A percentile compares a stretch with the other conserved stretches of the same genome.
These are phyloP conservation scores for Ailurus styani DNA, from an alignment of 2,113 vertebrate genomes.

Conservation along the genomic window DNA sequence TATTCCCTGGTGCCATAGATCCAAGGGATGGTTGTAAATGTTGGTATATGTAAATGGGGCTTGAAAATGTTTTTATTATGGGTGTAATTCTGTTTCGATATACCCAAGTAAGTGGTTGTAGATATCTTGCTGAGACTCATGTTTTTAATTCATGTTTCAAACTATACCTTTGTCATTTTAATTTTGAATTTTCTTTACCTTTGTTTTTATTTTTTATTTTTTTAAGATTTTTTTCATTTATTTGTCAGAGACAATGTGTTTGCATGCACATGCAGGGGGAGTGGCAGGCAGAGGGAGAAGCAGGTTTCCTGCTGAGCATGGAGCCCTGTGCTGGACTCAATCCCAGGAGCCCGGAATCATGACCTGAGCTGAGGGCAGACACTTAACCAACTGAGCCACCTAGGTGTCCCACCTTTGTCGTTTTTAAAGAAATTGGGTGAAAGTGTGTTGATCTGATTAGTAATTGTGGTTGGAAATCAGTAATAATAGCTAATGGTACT, in stretches of 20 bases:
- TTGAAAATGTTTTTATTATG: conserved; percentile 22
- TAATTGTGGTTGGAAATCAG: not conserved
- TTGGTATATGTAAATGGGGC: not conserved
- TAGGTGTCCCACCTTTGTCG: not conserved
- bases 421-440: conserved; percentile 1
- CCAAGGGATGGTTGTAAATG: not conserved
- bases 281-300: not conserved
- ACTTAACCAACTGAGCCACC: too few species aligned
- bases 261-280: not conserved
- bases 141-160: not conserved
- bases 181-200: not conserved
- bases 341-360: not conserved
- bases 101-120: not conserved
- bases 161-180: not conserved
- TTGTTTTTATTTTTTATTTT: not conserved
- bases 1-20: not conserved
- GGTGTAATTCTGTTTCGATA: not conserved
- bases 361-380: not conserved
- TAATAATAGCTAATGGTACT: not conserved
- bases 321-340: not conserved
- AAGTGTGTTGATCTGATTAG: not conserved
- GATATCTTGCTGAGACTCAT: not conserved
- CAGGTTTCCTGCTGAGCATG: not conserved
- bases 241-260: not conserved
- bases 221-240: not conserved